Evolutionary conservation across 2,888 invertebrate species (phyloP).

Genomic region (Drosophila koepferae): DNA sequence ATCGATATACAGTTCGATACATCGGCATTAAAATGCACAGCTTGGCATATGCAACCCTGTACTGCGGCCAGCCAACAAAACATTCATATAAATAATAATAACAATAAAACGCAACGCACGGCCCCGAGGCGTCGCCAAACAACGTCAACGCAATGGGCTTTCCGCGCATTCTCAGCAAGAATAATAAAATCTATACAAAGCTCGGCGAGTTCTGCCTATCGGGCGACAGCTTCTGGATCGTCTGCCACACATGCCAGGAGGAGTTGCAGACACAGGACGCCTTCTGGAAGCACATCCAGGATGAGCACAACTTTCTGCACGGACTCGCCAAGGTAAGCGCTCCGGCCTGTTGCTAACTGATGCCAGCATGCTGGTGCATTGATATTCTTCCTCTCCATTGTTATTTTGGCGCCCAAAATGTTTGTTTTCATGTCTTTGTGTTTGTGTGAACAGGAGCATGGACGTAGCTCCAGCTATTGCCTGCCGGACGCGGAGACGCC

Average conservation of each 20-base stretch:
- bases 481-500: conserved; percentile 72
- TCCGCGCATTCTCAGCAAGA: conserved; percentile 83
- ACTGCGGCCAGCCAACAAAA: conserved; percentile 55
- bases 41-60: conserved; percentile 41
- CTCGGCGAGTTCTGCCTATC: conserved; percentile 82
- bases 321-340: conserved; percentile 73
- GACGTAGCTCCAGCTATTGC: conserved; percentile 75
- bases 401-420: conserved; percentile 51
- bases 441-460: conserved; percentile 61
- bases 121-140: conserved; percentile 47
- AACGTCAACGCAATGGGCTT: conserved; percentile 78
- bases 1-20: conserved; percentile 20
- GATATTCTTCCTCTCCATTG: background rate
- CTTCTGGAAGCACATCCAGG: conserved; percentile 83
- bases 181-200: conserved; percentile 82
- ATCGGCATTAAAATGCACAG: conserved; percentile 7
- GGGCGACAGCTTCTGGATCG: conserved; percentile 82
- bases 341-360: background rate
- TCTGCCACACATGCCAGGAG: conserved; percentile 83
- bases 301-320: conserved; percentile 83
- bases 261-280: conserved; percentile 82
- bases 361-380: background rate
- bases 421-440: conserved; percentile 1
- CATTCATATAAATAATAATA: conserved; percentile 63
- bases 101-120: conserved; percentile 57